A percentile compares a stretch with the other conserved stretches of the same genome.
Conservation (phyloP, 2,888 invertebrate genomes). For the Drosophila meridionalis region DNA sequence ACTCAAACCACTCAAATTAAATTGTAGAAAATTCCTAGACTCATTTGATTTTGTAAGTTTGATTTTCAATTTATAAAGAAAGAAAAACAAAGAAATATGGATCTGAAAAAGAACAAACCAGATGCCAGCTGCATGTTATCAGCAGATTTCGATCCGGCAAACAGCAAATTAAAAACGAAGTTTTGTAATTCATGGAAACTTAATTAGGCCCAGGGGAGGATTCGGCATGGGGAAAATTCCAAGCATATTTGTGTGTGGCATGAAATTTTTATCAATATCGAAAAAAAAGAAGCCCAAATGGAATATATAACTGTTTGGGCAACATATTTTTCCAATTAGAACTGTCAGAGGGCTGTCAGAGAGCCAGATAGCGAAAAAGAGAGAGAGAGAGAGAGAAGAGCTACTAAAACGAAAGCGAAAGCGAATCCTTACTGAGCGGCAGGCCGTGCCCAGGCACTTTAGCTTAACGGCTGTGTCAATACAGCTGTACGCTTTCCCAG, state of each 20-base stretch:
- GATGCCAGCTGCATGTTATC: slow-evolving; percentile 62
- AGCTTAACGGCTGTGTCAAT: slow-evolving; percentile 65
- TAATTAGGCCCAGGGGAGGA: slow-evolving; percentile 35
- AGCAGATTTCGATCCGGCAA: slow-evolving; percentile 46
- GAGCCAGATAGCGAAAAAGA: not conserved
- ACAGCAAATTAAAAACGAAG: slow-evolving; percentile 13
- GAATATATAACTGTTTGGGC: slow-evolving; percentile 15
- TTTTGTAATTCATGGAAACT: slow-evolving; percentile 40
- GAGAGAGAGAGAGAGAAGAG: not conserved
- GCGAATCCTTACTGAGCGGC: slow-evolving; percentile 12
- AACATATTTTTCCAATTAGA: slow-evolving; percentile 75
- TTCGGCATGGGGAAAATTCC: not conserved
- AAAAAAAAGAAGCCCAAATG: slow-evolving; percentile 27
- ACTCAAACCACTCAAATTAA: not conserved
- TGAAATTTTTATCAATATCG: slow-evolving; percentile 31
- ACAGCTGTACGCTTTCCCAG: slow-evolving; percentile 64
- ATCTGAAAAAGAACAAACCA: slow-evolving; percentile 3
- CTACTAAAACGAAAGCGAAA: not conserved
- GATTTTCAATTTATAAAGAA: slow-evolving; percentile 37
- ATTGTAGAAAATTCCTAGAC: not conserved
- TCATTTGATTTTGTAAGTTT: not conserved
- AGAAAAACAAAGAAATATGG: slow-evolving; percentile 18
- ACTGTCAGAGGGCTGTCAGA: slow-evolving; percentile 45
- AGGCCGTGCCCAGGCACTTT: slow-evolving; percentile 47
- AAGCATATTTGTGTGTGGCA: slow-evolving; percentile 9